Evolutionary conservation across 1,140 invertebrate species (phyloP).

Genomic region (Apis laboriosa): DNA sequence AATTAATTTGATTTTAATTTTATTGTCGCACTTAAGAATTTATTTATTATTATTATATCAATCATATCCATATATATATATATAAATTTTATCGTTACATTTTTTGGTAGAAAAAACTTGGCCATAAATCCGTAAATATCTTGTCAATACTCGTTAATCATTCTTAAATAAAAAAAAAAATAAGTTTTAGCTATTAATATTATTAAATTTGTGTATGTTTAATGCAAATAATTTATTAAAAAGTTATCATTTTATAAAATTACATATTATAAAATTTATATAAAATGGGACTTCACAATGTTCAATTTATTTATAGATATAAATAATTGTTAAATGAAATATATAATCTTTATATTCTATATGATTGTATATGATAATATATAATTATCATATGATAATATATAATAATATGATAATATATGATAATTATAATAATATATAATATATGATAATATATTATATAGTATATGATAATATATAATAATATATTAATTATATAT

Average conservation of each 20-base stretch:
- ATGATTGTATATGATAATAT: not conserved
- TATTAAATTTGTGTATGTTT: not conserved
- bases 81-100: slow-evolving; percentile 10
- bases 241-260: not conserved
- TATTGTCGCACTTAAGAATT: not conserved
- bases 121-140: slow-evolving; percentile 19
- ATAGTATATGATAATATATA: not conserved
- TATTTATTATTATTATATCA: not conserved
- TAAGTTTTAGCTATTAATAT: not conserved
- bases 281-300: not conserved
- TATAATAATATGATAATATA: too few species aligned
- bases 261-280: not conserved
- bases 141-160: slow-evolving; percentile 21
- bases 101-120: not conserved
- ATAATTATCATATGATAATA: not conserved
- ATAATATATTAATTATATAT: too few species aligned
- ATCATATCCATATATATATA: not conserved
- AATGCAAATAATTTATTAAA: not conserved
- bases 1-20: not conserved
- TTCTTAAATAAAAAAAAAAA: slow-evolving; percentile 13
- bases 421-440: too few species aligned
- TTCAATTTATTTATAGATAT: not conserved
- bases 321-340: not conserved
- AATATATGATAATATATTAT: not conserved
- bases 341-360: too few species aligned